Evolutionary conservation across 2,113 vertebrate genomes (phyloP).

Genomic region (Coregonus clupeaformis): DNA sequence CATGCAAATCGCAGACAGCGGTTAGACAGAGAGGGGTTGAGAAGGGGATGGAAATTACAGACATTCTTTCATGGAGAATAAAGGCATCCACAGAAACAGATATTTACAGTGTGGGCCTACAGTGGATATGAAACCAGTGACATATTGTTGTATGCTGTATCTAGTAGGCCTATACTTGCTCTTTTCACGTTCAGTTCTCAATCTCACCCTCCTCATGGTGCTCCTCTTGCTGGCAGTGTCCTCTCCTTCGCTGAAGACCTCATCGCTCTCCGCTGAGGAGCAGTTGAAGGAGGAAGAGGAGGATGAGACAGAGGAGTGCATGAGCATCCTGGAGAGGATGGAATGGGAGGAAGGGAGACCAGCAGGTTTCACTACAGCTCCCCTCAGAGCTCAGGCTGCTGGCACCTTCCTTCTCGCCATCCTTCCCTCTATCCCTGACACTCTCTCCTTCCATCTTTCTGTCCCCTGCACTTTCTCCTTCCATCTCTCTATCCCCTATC

Average conservation of each 20-base stretch:
- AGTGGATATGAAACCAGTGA: too few species aligned
- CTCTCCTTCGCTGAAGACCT: constrained; percentile 8
- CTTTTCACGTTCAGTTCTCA: too few species aligned
- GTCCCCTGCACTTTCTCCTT: too few species aligned
- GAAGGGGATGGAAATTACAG: constrained; percentile 32
- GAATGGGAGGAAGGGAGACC: not conserved
- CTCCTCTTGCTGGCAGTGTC: not conserved
- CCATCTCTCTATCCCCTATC: not conserved
- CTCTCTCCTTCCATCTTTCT: not conserved
- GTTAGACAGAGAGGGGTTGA: constrained; percentile 43
- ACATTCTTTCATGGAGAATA: constrained; percentile 15
- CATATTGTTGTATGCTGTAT: not conserved
- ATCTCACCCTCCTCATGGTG: constrained; percentile 8
- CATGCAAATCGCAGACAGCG: constrained; percentile 68
- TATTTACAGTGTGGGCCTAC: too few species aligned
- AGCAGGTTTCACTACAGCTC: not conserved
- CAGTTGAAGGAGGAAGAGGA: not conserved
- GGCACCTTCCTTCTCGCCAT: not conserved
- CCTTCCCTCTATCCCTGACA: not conserved
- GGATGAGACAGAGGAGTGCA: not conserved
- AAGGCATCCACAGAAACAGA: not conserved
- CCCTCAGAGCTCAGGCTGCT: not conserved
- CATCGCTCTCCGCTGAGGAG: constrained; percentile 7
- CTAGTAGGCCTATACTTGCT: too few species aligned
- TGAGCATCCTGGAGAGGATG: constrained; percentile 6